Conservation (phyloP, 2,113 vertebrate species). For the Mobula birostris region DNA sequence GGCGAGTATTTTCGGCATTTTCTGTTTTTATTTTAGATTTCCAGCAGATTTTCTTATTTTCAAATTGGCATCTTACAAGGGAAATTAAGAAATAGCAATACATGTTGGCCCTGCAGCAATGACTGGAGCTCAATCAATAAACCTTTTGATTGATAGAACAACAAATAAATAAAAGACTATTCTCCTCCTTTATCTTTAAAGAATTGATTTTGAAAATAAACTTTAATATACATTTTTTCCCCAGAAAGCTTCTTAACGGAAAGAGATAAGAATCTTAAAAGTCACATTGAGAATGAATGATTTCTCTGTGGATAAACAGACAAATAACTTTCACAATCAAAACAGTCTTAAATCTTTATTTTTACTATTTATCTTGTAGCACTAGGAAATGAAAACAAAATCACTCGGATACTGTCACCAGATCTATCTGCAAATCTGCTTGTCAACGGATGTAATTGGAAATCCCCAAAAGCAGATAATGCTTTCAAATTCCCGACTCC, state of each 20-base stretch:
- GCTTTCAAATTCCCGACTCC: background rate
- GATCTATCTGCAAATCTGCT: background rate
- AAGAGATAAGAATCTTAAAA: background rate
- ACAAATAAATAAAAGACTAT: no score
- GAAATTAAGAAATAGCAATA: no score
- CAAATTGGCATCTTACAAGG: no score
- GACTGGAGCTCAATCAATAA: no score
- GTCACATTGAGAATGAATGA: background rate
- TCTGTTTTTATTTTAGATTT: no score
- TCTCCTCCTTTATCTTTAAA: background rate
- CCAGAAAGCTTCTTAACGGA: background rate
- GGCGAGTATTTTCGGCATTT: no score
- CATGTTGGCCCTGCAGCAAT: no score
- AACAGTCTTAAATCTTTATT: background rate
- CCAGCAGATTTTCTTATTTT: no score
- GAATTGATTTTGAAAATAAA: background rate
- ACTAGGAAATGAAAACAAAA: background rate
- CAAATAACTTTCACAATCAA: background rate
- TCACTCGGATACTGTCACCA: background rate
- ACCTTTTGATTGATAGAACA: no score
- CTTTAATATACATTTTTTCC: background rate
- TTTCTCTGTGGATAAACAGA: background rate
- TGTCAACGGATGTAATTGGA: background rate
- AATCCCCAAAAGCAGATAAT: background rate
- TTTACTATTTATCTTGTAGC: background rate